Percentiles rank a stretch among this genome's conserved stretches.
Evolutionary conservation across 2,888 invertebrate species (phyloP).

Genomic region (Parnassius smintheus): DNA sequence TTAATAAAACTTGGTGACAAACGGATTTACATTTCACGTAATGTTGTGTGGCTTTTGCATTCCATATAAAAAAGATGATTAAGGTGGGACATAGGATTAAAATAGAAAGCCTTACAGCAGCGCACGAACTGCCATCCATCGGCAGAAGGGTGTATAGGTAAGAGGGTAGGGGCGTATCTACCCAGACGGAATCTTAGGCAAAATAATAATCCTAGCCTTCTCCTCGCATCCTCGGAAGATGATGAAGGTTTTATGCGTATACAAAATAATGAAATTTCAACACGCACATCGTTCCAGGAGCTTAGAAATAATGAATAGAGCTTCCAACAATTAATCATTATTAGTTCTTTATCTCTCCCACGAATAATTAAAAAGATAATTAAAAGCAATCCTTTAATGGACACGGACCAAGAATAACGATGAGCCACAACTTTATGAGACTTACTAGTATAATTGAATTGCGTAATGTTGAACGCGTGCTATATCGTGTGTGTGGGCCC

Average conservation of each 20-base stretch:
- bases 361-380: slow-evolving; percentile 26
- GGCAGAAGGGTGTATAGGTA: no score
- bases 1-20: no score
- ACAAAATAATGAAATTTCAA: slow-evolving; percentile 11
- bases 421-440: slow-evolving; percentile 15
- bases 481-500: slow-evolving; percentile 9
- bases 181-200: no score
- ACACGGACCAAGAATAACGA: slow-evolving; percentile 19
- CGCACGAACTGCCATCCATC: no score
- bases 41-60: no score
- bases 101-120: no score
- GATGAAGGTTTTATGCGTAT: slow-evolving; percentile 3
- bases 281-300: not conserved
- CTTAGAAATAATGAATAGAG: slow-evolving; percentile 10
- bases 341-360: slow-evolving; percentile 25
- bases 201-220: no score
- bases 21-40: no score
- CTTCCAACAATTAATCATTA: slow-evolving; percentile 20
- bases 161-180: no score
- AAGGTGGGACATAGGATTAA: no score
- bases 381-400: slow-evolving; percentile 27
- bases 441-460: slow-evolving; percentile 14
- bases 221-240: no score
- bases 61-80: no score
- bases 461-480: slow-evolving; percentile 14